These are phyloP conservation scores for Arvicola amphibius DNA, from an alignment of 2,797 vertebrate species.

Conservation along the genomic window DNA sequence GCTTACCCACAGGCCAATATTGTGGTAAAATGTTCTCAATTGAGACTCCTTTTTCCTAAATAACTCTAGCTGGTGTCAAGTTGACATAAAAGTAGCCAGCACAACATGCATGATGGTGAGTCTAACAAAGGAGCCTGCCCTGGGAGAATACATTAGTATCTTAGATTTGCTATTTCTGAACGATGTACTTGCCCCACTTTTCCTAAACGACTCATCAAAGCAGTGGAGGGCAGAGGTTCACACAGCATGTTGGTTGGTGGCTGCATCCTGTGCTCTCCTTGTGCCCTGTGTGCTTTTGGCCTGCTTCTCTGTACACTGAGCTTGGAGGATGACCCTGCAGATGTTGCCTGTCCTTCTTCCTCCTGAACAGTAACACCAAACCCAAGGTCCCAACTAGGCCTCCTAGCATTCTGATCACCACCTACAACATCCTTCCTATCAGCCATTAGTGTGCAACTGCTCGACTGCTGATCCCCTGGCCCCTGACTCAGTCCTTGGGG, in stretches of 20 bases:
- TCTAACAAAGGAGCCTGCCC: neutral
- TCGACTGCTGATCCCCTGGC: neutral
- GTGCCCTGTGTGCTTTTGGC: no score
- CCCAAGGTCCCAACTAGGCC: neutral
- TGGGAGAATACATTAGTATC: neutral
- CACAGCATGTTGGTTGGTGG: rapidly evolving
- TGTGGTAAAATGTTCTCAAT: neutral
- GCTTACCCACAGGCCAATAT: neutral
- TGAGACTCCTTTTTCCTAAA: neutral
- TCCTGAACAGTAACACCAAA: neutral
- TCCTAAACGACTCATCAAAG: neutral
- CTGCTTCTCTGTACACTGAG: neutral
- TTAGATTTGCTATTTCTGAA: neutral
- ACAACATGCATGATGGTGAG: neutral
- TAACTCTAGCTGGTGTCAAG: neutral
- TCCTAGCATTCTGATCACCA: neutral
- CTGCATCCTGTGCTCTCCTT: neutral
- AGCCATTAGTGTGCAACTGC: rapidly evolving
- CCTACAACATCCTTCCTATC: neutral
- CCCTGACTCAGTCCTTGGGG: neutral
- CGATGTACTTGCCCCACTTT: neutral
- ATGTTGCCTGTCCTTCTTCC: neutral
- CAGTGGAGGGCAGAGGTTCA: neutral
- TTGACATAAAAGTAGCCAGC: neutral
- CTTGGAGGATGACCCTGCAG: neutral